Evolutionary conservation across 2,113 vertebrate genomes (phyloP).

Genomic region (Sylvilagus bachmani): DNA sequence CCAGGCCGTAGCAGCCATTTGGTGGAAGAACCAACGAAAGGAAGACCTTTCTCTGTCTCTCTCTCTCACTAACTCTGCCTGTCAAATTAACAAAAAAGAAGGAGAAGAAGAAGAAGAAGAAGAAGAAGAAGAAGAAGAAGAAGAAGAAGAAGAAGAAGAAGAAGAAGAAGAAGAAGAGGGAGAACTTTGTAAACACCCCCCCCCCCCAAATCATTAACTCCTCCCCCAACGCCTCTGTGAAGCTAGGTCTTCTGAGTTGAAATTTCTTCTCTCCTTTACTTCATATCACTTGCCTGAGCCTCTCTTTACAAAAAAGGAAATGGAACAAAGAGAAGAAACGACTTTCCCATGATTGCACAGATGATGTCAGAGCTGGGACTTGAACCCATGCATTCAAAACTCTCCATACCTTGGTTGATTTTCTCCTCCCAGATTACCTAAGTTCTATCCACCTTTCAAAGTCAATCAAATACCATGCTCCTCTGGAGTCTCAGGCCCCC

Average conservation of each 20-base stretch:
- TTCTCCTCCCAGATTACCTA: neutral
- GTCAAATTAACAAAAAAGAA: too few species aligned
- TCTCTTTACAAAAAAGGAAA: constrained; percentile 21
- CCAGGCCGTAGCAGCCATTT: too few species aligned
- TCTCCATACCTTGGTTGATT: neutral
- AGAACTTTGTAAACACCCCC: neutral
- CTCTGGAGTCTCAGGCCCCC: neutral
- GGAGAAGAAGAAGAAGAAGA: neutral
- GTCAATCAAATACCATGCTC: neutral
- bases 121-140: neutral
- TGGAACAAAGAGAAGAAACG: neutral
- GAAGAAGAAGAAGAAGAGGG: neutral
- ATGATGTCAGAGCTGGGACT: neutral
- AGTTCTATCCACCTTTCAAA: neutral
- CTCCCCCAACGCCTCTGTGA: neutral
- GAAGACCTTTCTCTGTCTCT: too few species aligned
- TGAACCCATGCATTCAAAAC: neutral
- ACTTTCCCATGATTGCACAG: neutral
- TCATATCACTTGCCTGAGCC: neutral
- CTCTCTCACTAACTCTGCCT: too few species aligned
- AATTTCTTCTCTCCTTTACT: neutral
- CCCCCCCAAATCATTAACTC: neutral
- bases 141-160: neutral
- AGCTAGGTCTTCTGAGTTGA: neutral
- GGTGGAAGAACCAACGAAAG: too few species aligned